phyloP scores from a whole-genome alignment of 2,797 vertebrate species.

The Rallus crepitans region DNA sequence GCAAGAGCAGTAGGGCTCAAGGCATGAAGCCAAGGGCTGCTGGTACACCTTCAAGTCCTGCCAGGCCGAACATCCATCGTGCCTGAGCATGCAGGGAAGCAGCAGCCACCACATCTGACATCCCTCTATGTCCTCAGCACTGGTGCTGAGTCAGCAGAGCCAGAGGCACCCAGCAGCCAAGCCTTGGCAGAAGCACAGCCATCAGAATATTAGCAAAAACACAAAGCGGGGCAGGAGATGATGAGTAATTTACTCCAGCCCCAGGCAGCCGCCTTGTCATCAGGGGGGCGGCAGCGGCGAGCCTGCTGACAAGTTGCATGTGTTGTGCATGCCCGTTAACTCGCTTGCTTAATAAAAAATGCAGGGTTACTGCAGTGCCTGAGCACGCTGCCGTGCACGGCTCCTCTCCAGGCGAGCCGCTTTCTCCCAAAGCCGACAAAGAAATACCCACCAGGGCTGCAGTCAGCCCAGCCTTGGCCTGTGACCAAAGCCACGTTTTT shows the following conservation, averaged over 20 bases:
- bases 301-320: neutral
- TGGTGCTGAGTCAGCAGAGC: neutral
- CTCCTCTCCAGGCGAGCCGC: rapidly evolving
- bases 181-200: neutral
- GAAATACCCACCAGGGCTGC: rapidly evolving
- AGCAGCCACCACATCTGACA: rapidly evolving
- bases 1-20: rapidly evolving
- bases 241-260: neutral
- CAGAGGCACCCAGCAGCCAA: neutral
- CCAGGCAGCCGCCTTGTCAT: neutral
- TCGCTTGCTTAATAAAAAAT: neutral
- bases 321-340: neutral
- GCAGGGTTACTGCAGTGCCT: neutral
- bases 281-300: neutral
- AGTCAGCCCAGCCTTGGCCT: neutral
- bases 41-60: neutral
- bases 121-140: neutral
- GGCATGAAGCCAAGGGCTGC: no score
- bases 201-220: neutral
- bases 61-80: rapidly evolving
- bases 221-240: rapidly evolving
- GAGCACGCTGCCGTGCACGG: neutral
- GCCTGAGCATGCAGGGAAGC: rapidly evolving
- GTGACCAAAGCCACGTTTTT: rapidly evolving
- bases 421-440: neutral